These are phyloP conservation scores for Agrochola macilenta DNA, from an alignment of 2,888 invertebrate species.

Conservation along the genomic window DNA sequence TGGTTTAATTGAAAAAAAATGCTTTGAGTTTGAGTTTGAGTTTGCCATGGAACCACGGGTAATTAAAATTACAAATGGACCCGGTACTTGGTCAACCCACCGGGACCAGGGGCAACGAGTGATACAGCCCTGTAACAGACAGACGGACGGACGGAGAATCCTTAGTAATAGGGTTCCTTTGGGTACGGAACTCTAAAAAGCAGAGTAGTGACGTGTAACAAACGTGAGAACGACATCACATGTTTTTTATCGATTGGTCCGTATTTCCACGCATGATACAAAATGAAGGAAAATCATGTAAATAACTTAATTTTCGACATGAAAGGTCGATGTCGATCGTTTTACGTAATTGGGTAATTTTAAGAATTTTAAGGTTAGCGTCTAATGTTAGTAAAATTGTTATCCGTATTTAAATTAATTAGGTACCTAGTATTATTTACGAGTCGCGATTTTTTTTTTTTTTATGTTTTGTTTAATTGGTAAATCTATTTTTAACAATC, in stretches of 20 bases:
- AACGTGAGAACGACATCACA: constrained; percentile 62
- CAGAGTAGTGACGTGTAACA: constrained; percentile 27
- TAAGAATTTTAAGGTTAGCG: constrained; percentile 2
- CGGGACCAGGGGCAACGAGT: too few species aligned
- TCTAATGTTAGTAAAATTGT: neutral
- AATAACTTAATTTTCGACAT: constrained; percentile 42
- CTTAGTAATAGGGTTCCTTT: too few species aligned
- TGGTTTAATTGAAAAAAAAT: too few species aligned
- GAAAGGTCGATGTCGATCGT: constrained; percentile 18
- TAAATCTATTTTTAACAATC: too few species aligned
- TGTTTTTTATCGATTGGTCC: constrained; percentile 40
- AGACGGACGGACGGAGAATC: too few species aligned
- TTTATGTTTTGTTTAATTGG: too few species aligned
- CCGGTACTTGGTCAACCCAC: too few species aligned
- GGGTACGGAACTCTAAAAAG: neutral
- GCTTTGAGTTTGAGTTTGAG: too few species aligned
- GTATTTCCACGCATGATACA: constrained; percentile 3
- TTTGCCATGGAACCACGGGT: too few species aligned
- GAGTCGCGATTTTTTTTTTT: neutral
- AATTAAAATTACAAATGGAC: too few species aligned
- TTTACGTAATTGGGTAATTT: constrained; percentile 28
- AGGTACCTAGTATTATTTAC: too few species aligned
- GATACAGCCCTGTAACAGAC: too few species aligned
- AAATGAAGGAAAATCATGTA: constrained; percentile 24
- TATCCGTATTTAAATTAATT: neutral